phyloP scores from a whole-genome alignment of 2,113 vertebrate genomes.

The Noctilio leporinus region DNA sequence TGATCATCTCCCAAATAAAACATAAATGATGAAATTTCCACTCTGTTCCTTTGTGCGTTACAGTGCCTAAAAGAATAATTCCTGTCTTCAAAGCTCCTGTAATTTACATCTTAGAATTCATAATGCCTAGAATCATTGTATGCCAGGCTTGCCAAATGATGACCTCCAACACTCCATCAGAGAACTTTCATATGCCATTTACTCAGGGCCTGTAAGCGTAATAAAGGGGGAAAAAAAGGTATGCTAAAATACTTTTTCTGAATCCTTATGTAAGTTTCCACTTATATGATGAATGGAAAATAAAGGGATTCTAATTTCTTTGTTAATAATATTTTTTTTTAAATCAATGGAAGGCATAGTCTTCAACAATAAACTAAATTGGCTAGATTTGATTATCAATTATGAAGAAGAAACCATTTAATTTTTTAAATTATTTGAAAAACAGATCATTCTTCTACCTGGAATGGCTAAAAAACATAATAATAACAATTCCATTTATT shows the following conservation, averaged over 20 bases:
- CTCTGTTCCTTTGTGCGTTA: slow-evolving; percentile 55
- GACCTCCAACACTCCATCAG: slow-evolving; percentile 69
- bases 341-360: neutral
- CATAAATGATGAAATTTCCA: slow-evolving; percentile 68
- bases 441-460: slow-evolving; percentile 26
- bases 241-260: neutral
- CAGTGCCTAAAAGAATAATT: slow-evolving; percentile 66
- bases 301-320: slow-evolving; percentile 29
- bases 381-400: slow-evolving; percentile 29
- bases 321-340: slow-evolving; percentile 21
- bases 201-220: slow-evolving; percentile 49
- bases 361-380: neutral
- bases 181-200: slow-evolving; percentile 67
- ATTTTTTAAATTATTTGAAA: slow-evolving; percentile 43
- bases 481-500: slow-evolving; percentile 37
- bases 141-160: slow-evolving; percentile 58
- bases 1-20: slow-evolving; percentile 48
- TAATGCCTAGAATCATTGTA: slow-evolving; percentile 65
- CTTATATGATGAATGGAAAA: neutral
- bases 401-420: neutral
- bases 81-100: slow-evolving; percentile 68
- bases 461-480: slow-evolving; percentile 37
- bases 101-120: slow-evolving; percentile 78
- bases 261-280: slow-evolving; percentile 6
- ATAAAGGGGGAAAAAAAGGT: slow-evolving; percentile 11